Conservation (phyloP, 2,888 invertebrate genomes). For the Chrysopilus asiliformis region DNA sequence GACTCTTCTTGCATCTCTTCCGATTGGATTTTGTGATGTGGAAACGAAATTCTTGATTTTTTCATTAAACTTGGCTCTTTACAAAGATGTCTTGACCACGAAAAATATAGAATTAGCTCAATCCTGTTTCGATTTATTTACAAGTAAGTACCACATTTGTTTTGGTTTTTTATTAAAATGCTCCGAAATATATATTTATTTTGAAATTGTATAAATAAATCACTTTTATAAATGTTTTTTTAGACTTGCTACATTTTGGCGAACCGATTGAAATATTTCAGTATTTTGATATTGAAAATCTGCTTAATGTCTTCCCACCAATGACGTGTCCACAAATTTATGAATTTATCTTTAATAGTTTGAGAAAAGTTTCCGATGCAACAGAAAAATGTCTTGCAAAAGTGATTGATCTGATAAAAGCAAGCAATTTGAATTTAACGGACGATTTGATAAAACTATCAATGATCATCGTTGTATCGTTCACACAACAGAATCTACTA, state of each 20-base stretch:
- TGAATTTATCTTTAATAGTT: conserved; percentile 22
- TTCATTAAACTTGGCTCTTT: conserved; percentile 23
- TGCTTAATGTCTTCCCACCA: conserved; percentile 23
- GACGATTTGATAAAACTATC: conserved; percentile 22
- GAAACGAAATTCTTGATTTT: conserved; percentile 23
- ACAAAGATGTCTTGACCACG: conserved; percentile 22
- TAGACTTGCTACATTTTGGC: conserved; percentile 30
- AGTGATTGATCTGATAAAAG: conserved; percentile 16
- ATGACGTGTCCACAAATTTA: conserved; percentile 22
- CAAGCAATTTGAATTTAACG: conserved; percentile 6
- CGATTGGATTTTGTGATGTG: conserved; percentile 21
- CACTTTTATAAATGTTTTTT: conserved; percentile 1
- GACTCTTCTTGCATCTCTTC: conserved; percentile 17
- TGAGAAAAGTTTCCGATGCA: conserved; percentile 19
- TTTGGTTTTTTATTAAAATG: too few relatives aligned
- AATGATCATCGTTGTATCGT: conserved; percentile 23
- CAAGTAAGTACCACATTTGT: too few relatives aligned
- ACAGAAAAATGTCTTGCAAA: conserved; percentile 21
- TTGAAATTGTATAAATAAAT: not conserved
- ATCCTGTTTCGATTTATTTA: conserved; percentile 17
- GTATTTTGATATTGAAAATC: conserved; percentile 20
- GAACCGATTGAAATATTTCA: conserved; percentile 24
- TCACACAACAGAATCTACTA: conserved; percentile 18
- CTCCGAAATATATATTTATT: too few relatives aligned
- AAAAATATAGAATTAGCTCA: conserved; percentile 15